Evolutionary conservation across 2,888 invertebrate species (phyloP).

Genomic region (Onchidella celtica): DNA sequence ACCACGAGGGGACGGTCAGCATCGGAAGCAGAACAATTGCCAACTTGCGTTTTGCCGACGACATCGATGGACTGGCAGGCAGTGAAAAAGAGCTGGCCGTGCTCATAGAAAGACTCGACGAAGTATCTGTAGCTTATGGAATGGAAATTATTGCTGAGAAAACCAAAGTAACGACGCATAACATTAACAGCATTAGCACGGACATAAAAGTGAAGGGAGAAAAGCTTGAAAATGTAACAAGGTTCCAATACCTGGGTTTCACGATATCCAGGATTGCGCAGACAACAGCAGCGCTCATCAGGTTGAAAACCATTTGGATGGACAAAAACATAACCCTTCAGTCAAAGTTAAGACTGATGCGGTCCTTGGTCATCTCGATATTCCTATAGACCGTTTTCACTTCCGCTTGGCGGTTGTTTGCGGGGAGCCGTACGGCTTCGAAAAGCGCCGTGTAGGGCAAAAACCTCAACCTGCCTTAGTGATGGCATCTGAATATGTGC

Average conservation of each 20-base stretch:
- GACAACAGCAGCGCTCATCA: neutral
- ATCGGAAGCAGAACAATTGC: neutral
- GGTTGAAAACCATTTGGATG: neutral
- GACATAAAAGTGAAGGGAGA: neutral
- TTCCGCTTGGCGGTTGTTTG: too few relatives aligned
- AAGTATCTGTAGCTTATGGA: neutral
- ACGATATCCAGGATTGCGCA: constrained; percentile 1
- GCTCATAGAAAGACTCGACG: neutral
- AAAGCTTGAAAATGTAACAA: neutral
- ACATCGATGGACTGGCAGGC: constrained; percentile 21
- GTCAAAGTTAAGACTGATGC: neutral
- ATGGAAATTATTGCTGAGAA: neutral
- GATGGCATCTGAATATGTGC: too few relatives aligned
- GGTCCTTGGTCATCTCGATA: neutral
- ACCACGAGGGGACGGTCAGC: neutral
- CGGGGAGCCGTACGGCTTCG: too few relatives aligned
- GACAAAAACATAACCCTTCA: neutral
- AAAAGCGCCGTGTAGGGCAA: too few relatives aligned
- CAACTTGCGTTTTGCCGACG: constrained; percentile 10
- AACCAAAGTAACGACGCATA: constrained; percentile 12
- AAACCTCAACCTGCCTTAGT: too few relatives aligned
- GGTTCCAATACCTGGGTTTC: constrained; percentile 2
- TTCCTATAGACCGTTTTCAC: neutral
- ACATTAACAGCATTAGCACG: neutral
- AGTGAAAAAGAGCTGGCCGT: constrained; percentile 14